Evolutionary conservation across 92 coral and sea anemone species (phyloP).

Genomic region (Chrysogorgia sp.): DNA sequence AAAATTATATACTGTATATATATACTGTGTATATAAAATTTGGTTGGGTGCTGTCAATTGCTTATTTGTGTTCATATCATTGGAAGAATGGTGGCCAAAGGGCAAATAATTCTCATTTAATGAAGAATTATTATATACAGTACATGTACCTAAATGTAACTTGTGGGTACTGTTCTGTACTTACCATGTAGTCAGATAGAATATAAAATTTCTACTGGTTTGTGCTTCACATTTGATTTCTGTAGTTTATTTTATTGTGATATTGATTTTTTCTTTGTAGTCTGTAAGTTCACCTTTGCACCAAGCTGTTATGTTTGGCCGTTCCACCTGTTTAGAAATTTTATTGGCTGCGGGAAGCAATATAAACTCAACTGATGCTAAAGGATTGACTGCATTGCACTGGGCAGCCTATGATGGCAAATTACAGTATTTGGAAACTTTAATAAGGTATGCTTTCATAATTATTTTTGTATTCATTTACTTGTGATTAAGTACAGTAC

Average conservation of each 20-base stretch:
- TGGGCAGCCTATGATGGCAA: constrained; percentile 89
- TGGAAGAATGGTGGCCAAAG: no score
- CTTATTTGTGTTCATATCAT: no score
- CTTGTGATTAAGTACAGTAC: no score
- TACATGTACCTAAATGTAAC: no score
- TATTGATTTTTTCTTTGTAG: constrained; percentile 52
- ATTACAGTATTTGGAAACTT: constrained; percentile 84
- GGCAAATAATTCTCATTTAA: no score
- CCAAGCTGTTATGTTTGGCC: constrained; percentile 95
- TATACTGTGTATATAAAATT: no score
- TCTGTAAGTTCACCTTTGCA: constrained; percentile 91
- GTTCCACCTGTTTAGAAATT: constrained; percentile 86
- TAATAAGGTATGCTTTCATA: constrained; percentile 71
- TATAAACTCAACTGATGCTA: constrained; percentile 85
- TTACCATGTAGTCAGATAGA: no score
- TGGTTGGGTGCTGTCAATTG: no score
- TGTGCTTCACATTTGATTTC: neutral
- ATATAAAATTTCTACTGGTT: no score
- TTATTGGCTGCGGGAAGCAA: constrained; percentile 90
- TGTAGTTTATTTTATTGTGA: neutral
- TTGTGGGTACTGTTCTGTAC: no score
- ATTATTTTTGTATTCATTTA: neutral
- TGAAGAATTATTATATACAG: no score
- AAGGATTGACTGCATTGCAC: constrained; percentile 98
- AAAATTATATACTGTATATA: no score